phyloP scores from a whole-genome alignment of 2,797 vertebrate species.

The Tapirus indicus region DNA sequence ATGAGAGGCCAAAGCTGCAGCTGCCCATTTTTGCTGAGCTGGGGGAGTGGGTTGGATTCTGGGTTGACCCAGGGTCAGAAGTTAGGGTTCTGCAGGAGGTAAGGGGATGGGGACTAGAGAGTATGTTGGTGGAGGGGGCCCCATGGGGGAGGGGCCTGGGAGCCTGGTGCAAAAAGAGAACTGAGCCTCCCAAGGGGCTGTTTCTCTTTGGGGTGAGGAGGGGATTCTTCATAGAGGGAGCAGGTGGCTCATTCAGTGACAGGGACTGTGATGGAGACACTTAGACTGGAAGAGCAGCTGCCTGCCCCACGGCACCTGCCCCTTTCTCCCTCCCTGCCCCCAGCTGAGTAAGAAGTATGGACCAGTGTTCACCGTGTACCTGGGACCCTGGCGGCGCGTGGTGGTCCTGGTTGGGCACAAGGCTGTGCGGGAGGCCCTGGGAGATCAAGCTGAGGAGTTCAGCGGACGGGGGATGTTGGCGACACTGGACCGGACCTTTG shows the following conservation, averaged over 20 bases:
- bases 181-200: neutral
- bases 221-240: neutral
- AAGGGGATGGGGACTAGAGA: neutral
- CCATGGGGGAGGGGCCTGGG: no score
- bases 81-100: neutral
- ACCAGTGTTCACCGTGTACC: constrained; percentile 89
- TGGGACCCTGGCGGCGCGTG: constrained; percentile 85
- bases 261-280: neutral
- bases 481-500: constrained; percentile 76
- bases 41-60: neutral
- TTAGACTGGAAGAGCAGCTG: neutral
- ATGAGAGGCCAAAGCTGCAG: neutral
- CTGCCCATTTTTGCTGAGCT: neutral
- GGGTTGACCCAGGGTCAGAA: neutral
- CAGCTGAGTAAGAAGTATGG: constrained; percentile 90
- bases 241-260: neutral
- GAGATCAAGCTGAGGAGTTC: constrained; percentile 90
- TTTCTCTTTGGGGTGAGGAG: neutral
- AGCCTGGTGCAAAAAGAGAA: neutral
- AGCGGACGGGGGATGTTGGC: constrained; percentile 81
- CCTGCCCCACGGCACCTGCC: rapidly evolving
- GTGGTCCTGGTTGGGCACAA: constrained; percentile 89
- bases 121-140: neutral
- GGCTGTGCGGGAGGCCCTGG: constrained; percentile 89
- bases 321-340: neutral